Percentiles rank a stretch among this genome's conserved stretches.
phyloP scores from a whole-genome alignment of 2,888 invertebrate species.

The Pandemis heparana region DNA sequence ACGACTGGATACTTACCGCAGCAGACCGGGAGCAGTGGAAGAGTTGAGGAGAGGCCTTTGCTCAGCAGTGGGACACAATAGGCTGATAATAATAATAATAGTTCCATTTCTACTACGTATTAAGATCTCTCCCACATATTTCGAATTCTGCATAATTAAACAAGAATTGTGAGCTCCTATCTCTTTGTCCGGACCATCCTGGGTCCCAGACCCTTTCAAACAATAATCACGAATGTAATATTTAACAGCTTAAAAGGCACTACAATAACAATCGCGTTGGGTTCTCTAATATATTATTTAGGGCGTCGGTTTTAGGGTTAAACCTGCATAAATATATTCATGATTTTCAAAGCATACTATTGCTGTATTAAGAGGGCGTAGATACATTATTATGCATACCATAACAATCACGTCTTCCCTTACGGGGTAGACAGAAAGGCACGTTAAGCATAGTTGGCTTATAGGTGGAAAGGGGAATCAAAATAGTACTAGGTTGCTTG shows the following conservation, averaged over 20 bases:
- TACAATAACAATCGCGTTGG: constrained; percentile 36
- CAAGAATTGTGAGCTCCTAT: not conserved
- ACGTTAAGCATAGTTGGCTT: no score
- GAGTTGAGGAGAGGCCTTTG: no score
- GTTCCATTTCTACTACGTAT: not conserved
- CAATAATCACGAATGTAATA: constrained; percentile 43
- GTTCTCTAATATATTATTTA: constrained; percentile 36
- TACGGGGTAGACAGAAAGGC: no score
- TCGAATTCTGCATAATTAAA: constrained; percentile 3
- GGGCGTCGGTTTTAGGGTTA: not conserved
- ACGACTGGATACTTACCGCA: no score
- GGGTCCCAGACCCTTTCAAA: constrained; percentile 31
- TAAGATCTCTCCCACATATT: not conserved
- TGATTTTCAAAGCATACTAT: not conserved
- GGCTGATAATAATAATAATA: no score
- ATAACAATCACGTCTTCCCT: no score
- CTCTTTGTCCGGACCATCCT: constrained; percentile 28
- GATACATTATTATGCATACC: no score
- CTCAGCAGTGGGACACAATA: no score
- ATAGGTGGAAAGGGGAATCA: no score
- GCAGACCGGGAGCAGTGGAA: no score
- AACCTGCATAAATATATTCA: constrained; percentile 15
- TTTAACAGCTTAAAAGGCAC: constrained; percentile 40
- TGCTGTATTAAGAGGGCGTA: not conserved
- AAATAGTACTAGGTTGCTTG: no score